Evolutionary conservation across 2,113 vertebrate genomes (phyloP).

Genomic region (Eurypyga helias): DNA sequence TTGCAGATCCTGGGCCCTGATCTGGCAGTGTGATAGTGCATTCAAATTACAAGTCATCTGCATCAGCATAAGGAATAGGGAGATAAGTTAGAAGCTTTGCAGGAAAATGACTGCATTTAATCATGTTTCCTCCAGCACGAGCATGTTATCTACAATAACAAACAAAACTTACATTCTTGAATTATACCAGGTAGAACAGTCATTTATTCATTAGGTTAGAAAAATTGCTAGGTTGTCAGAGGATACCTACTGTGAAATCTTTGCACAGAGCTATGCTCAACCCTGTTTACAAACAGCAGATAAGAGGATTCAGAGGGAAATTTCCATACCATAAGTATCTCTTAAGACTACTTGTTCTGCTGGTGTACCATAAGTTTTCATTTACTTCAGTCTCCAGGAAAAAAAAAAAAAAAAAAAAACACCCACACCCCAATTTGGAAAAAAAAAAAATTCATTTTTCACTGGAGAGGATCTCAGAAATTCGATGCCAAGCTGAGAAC

Average conservation of each 20-base stretch:
- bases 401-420: background rate
- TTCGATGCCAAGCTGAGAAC: slow-evolving; percentile 40
- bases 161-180: slow-evolving; percentile 21
- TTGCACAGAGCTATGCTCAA: slow-evolving; percentile 4
- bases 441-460: background rate
- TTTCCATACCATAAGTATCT: slow-evolving; percentile 47
- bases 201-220: slow-evolving; percentile 49
- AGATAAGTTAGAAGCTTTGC: background rate
- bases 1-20: background rate
- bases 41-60: background rate
- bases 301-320: slow-evolving; percentile 33
- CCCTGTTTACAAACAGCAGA: slow-evolving; percentile 45
- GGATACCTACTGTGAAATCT: slow-evolving; percentile 44
- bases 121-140: background rate
- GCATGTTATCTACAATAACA: slow-evolving; percentile 22
- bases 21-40: background rate
- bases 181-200: slow-evolving; percentile 32
- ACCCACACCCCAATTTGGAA: background rate
- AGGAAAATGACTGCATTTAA: background rate
- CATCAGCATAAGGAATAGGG: background rate
- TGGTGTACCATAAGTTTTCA: background rate
- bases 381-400: background rate
- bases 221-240: slow-evolving; percentile 48
- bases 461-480: slow-evolving; percentile 48
- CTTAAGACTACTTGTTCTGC: slow-evolving; percentile 45